Base-by-base conservation (phyloP, 2,888 invertebrate genomes). In the Brachynemurus nebulosus region DNA sequence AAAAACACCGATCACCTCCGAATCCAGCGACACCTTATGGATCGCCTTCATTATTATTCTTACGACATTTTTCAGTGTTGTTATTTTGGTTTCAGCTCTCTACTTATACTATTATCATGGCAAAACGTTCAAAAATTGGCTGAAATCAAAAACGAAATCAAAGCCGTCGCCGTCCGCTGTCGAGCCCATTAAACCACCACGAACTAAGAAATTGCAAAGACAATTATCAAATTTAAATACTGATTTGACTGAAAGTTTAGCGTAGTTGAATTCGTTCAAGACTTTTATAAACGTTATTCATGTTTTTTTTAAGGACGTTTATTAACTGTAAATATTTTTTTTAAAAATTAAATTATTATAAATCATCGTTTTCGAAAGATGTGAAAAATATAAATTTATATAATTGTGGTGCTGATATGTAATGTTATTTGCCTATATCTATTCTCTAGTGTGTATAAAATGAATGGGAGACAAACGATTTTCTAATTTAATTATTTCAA, bases 41-140 rank as follows among this genome's bases (percentile, higher is more conserved):
- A 66, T 74, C 56, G 69, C 72, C 40, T 56, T 76, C 52, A 54
- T 81, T 53, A 72, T 82, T 52, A 72, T 75, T n/a, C 62, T 78
- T 48, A 63, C 80, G 55, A 71, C 80, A 53, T 67, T 84, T 56
- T 70, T 82, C 63, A 67, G 78, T 56, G 75, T 78, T 37, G 61
- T 79, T 55, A 73, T 75, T 47, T 64, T 72, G 52, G 68, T 84
- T 57, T 76, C 76, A 49, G 71, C 76, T 47, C 68, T 84, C 54
- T 85, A 83, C 63, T 66, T 80, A 56, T 82, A 84, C 63, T 83
- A 80, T 59, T 83, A 83, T 68, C 77, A 80, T 55, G 78, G 78
- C 55, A 71, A 71, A 58, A 71, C 71, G 52, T 71, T 83, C 52
- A 80, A 80, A 63, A 70, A 66, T 50, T 68, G 80, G 59, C 61